These are phyloP conservation scores for Austrolebias charrua DNA, from an alignment of 2,797 vertebrate genomes.

Conservation along the genomic window DNA sequence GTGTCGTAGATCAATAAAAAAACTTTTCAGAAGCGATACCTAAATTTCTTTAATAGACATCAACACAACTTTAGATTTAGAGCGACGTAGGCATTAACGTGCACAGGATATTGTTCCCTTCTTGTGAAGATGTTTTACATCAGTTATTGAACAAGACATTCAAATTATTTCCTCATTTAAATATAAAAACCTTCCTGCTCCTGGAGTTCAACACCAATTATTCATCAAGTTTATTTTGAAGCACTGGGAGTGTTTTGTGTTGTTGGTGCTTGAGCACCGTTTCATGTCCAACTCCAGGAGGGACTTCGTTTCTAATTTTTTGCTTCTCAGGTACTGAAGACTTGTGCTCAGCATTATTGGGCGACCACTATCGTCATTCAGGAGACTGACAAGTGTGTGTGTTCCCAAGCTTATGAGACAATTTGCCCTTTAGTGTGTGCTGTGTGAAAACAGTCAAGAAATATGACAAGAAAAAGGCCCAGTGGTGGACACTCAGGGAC, in stretches of 20 bases:
- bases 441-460: slow-evolving; percentile 60
- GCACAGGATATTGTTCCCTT: slow-evolving; percentile 70
- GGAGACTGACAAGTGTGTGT: slow-evolving; percentile 21
- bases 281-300: slow-evolving; percentile 35
- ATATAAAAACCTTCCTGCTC: slow-evolving; percentile 19
- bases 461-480: slow-evolving; percentile 52
- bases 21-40: slow-evolving; percentile 52
- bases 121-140: slow-evolving; percentile 45
- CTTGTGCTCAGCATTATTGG: slow-evolving; percentile 11
- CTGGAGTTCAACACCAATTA: slow-evolving; percentile 41
- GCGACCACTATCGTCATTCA: slow-evolving; percentile 23
- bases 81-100: slow-evolving; percentile 56
- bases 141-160: slow-evolving; percentile 33
- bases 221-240: slow-evolving; percentile 7
- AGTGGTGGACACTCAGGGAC: slow-evolving; percentile 61
- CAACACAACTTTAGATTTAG: slow-evolving; percentile 57
- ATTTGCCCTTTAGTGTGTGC: slow-evolving; percentile 52
- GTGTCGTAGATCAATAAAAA: slow-evolving; percentile 55
- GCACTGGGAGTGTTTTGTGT: slow-evolving; percentile 27
- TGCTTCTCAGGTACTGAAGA: slow-evolving; percentile 14
- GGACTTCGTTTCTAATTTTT: slow-evolving; percentile 23
- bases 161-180: slow-evolving; percentile 26
- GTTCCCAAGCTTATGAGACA: slow-evolving; percentile 53
- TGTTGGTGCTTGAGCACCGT: slow-evolving; percentile 28
- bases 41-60: slow-evolving; percentile 69